Base-by-base conservation (phyloP, 2,888 invertebrate genomes). In the Notodonta ziczac region DNA sequence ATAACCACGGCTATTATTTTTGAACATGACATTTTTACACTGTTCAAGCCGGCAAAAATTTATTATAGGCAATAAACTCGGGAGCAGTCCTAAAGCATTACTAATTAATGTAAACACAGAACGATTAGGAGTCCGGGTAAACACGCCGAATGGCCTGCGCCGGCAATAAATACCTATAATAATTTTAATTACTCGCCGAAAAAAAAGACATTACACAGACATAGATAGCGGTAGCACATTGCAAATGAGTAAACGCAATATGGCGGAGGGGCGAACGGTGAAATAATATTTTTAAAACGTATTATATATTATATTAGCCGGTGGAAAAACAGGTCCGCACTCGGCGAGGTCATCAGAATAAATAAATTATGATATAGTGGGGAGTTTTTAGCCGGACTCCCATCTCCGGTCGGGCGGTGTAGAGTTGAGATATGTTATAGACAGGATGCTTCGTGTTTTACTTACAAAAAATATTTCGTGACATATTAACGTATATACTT, bases 281-380 rank as follows among this genome's bases (percentile, higher is more conserved):
- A 67, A 71, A 78, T 73, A 72, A 74, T 73, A 73, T 83, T 88
- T 88, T 87, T 82, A 77, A 84, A 90, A 88, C 80, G 85, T 86
- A 85, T 87, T 86, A 84, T 77, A 71, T 73, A 62, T 73, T 88
- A 87, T 88, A 88, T 88, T 84, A 87, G 84, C 79, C 76, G 81
- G 78, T 79, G 82, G 72, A 80, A 81, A 79, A 78, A 78, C 90
- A 87, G 89, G 84, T 76, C 82, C 86, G 89, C 85, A 87, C 84
- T 87, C 81, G 82, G 77, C 73, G 78, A 81, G 91, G 93, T 92
- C 92, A 91, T 88, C 91, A 83, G 89, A 83, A 91, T 88, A 89
- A 91, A 91, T 93, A 93, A 93, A 93, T 93, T 93, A 91, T 93
- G 91, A 93, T 91, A 88, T 91, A 93, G 91, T 90, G 87, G 73